Conservation (phyloP, 1,140 invertebrate genomes). For the Aporrectodea caliginosa region DNA sequence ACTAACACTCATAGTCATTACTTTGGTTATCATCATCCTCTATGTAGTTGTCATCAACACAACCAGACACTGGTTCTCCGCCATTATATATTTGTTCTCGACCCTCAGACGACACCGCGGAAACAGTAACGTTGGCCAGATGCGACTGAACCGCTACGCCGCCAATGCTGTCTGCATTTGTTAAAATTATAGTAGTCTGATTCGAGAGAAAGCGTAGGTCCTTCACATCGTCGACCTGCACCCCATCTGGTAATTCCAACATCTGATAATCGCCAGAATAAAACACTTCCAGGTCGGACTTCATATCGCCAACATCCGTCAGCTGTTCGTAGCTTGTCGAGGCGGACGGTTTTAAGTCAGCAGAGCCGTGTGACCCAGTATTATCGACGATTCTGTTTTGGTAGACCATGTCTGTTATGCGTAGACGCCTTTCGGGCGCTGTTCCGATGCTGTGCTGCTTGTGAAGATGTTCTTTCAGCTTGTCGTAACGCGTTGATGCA, state of each 20-base stretch:
- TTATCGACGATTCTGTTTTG: constrained; percentile 2
- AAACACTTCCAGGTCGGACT: not conserved
- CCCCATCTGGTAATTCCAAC: not conserved
- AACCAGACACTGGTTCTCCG: no score
- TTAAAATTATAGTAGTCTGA: not conserved
- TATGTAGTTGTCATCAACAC: no score
- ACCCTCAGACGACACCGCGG: no score
- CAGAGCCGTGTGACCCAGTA: not conserved
- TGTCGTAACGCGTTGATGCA: constrained; percentile 59
- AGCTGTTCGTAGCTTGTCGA: not conserved
- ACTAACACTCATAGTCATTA: no score
- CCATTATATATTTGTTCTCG: no score
- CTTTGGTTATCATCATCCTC: no score
- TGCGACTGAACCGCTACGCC: not conserved
- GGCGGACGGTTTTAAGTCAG: not conserved
- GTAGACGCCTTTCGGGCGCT: constrained; percentile 20
- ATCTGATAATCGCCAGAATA: not conserved
- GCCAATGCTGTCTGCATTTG: not conserved
- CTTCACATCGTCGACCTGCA: not conserved
- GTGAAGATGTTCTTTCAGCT: constrained; percentile 59
- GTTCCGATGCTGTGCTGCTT: constrained; percentile 41
- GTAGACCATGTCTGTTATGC: constrained; percentile 21
- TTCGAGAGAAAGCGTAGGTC: not conserved
- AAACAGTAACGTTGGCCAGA: not conserved
- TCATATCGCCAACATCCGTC: not conserved